Base-by-base conservation (phyloP, 1,140 invertebrate species). In the Diprion similis region DNA sequence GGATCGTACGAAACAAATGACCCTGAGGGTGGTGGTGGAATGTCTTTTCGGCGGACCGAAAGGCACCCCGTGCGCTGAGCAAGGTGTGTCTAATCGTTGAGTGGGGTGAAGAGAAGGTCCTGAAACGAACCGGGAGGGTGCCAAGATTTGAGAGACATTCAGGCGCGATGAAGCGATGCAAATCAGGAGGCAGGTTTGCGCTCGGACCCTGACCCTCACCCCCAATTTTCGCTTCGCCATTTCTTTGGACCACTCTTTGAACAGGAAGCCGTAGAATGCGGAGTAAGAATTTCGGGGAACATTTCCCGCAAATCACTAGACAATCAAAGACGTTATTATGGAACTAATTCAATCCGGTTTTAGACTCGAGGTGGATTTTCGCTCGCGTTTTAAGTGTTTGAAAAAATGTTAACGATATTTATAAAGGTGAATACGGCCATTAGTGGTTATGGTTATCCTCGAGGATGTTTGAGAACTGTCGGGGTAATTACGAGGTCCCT, bases 141-240 rank as follows among this genome's bases (percentile, higher is more conserved):
- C 51, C 51, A 59, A 59, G n/a, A 59, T 59, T 17, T 59, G 74
- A 74, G 75, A 75, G 68, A 80, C 77, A 83, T 78, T 81, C 71
- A 71, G 45, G 68, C 19, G 70, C 78, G 74, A 1, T 73, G 74
- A 73, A 81, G 66, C 79, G 78, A 79, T 78, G 79, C 75, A 75
- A 81, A 83, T 83, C 76, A 74, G n/a, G 72, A 51, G 66, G 45
- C 46, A 17, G 66, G 37, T 69, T 66, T 37, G 24, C 65, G 46
- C 18, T 70, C 24, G 24, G 6, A 37, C 24, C 24, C 24, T 4
- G 24, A 37, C 6, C 24, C 24, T 37, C 24, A 37, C 24, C 24
- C 24, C 24, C 24, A 37, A 37, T 37, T 37, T 37, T 37, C 6
- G 24, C 24, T 6, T 37, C 6, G 24, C 24, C 24, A 37, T 37